phyloP scores from a whole-genome alignment of 2,113 vertebrate genomes.

The Procavia capensis region DNA sequence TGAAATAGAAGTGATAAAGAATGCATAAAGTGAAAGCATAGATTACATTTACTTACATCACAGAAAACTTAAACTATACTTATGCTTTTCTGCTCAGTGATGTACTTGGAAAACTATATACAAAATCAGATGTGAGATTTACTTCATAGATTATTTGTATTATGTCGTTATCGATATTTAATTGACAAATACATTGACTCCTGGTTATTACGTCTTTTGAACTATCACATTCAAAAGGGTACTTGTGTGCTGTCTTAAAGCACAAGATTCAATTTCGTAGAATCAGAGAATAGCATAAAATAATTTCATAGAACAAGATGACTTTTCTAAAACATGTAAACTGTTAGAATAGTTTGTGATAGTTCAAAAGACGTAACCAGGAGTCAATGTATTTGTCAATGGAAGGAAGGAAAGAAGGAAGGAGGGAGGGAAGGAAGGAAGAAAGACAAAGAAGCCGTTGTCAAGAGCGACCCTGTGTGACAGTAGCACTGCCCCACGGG shows the following conservation, averaged over 20 bases:
- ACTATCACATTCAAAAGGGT: neutral
- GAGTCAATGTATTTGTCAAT: too few species aligned
- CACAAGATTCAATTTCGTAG: neutral
- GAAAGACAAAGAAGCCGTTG: too few species aligned
- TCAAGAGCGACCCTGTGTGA: too few species aligned
- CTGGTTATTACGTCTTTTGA: conserved; percentile 46
- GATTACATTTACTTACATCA: conserved; percentile 11
- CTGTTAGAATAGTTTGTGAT: conserved; percentile 63
- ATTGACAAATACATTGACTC: neutral
- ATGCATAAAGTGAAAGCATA: conserved; percentile 12
- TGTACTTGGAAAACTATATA: neutral
- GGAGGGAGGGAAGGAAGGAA: too few species aligned
- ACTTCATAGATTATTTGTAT: conserved; percentile 34
- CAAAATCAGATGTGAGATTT: neutral
- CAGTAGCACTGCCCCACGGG: too few species aligned
- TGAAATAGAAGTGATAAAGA: neutral
- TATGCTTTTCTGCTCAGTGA: conserved; percentile 13
- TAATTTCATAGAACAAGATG: conserved; percentile 70
- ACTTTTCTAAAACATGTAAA: conserved; percentile 73
- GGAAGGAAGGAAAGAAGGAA: too few species aligned
- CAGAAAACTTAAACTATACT: neutral
- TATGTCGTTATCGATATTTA: neutral
- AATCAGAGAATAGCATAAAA: conserved; percentile 69
- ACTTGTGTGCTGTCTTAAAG: neutral
- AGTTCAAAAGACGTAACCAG: too few species aligned